These are phyloP conservation scores for Campopleginae sp. DNA, from an alignment of 2,888 invertebrate species.

Conservation along the genomic window DNA sequence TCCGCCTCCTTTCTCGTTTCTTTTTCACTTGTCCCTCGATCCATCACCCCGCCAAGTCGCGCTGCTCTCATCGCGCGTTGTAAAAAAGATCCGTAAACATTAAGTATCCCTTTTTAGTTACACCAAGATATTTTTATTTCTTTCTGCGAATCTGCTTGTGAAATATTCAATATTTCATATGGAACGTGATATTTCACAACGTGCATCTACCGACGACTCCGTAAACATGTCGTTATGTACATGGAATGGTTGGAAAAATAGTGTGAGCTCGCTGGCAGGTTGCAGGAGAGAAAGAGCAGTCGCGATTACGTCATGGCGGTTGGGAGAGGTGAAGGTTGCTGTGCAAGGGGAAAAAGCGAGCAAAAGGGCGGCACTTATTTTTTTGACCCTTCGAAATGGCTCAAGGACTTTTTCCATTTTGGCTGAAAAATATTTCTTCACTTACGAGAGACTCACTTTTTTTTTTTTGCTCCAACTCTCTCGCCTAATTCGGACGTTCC, in stretches of 20 bases:
- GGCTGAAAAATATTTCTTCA: constrained; percentile 72
- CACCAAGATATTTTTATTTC: constrained; percentile 8
- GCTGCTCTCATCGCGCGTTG: constrained; percentile 34
- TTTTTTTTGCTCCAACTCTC: constrained; percentile 47
- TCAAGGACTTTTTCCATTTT: background rate
- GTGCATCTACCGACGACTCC: background rate
- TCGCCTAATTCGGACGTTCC: constrained; percentile 60
- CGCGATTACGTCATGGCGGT: constrained; percentile 56
- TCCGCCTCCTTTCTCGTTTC: background rate
- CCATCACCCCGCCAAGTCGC: constrained; percentile 7
- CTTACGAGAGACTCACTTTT: constrained; percentile 72
- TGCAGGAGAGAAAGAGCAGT: constrained; percentile 35
- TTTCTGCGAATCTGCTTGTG: background rate
- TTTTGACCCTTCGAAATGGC: background rate
- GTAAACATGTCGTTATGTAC: constrained; percentile 32
- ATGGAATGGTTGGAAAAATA: constrained; percentile 55
- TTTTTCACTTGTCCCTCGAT: background rate
- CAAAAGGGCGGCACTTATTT: constrained; percentile 36
- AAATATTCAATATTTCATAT: constrained; percentile 38
- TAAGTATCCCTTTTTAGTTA: constrained; percentile 10
- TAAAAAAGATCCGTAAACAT: constrained; percentile 33
- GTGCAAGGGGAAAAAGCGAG: constrained; percentile 42
- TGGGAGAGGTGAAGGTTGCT: constrained; percentile 62
- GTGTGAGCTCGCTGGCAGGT: constrained; percentile 50
- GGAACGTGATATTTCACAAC: constrained; percentile 31